Evolutionary conservation across 1,140 invertebrate species (phyloP).

Genomic region (Papilio polyxenes): DNA sequence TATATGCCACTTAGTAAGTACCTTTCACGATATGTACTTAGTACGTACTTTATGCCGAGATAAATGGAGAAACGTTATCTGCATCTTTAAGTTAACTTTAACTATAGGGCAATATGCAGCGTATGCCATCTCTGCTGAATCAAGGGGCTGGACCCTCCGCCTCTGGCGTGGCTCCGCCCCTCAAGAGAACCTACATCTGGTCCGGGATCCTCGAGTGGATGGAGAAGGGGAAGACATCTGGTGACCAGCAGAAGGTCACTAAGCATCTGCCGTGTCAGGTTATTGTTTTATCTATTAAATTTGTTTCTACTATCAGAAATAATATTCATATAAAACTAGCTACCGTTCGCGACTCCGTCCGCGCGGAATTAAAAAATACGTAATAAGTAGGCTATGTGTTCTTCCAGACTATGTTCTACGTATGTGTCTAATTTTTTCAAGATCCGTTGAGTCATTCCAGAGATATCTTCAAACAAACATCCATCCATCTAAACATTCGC

Average conservation of each 20-base stretch:
- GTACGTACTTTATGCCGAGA: no score
- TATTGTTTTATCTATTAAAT: background rate
- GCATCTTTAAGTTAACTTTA: background rate
- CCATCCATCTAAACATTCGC: background rate
- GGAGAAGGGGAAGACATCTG: conserved; percentile 89
- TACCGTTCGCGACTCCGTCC: background rate
- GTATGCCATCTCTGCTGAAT: conserved; percentile 57
- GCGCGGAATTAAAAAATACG: background rate
- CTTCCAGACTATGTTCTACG: background rate
- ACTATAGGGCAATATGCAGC: conserved; percentile 48
- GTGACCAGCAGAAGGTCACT: conserved; percentile 88
- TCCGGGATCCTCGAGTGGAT: conserved; percentile 94
- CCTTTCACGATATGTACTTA: no score
- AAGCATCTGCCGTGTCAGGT: conserved; percentile 93
- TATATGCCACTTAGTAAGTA: no score
- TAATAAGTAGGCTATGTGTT: background rate
- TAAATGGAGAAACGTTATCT: background rate
- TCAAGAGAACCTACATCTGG: conserved; percentile 90
- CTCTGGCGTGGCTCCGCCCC: conserved; percentile 44
- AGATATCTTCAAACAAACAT: no score
- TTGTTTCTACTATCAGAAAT: no score
- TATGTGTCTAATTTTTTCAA: background rate
- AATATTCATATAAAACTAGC: background rate
- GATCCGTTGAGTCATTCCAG: no score
- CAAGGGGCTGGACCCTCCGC: conserved; percentile 50